phyloP scores from a whole-genome alignment of 2,888 invertebrate species.

The Laspeyria flexula region DNA sequence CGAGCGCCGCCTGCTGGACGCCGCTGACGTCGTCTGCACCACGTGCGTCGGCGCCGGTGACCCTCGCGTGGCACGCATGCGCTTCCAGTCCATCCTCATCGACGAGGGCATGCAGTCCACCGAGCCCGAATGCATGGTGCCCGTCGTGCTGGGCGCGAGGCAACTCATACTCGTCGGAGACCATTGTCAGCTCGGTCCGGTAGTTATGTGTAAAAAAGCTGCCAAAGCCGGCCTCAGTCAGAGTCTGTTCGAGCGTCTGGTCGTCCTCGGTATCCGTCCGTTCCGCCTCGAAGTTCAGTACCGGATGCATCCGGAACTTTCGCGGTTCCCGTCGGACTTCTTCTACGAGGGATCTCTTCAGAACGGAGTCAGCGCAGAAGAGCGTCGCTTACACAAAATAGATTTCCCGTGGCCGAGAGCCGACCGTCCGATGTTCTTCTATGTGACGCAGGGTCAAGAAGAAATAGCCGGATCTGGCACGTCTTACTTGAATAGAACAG shows the following conservation, averaged over 20 bases:
- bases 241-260: slow-evolving; percentile 98
- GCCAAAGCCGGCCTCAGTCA: slow-evolving; percentile 98
- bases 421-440: slow-evolving; percentile 99
- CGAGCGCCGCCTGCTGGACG: slow-evolving; percentile 95
- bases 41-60: slow-evolving; percentile 99
- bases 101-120: slow-evolving; percentile 99
- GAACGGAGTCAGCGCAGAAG: slow-evolving; percentile 99
- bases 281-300: slow-evolving; percentile 99
- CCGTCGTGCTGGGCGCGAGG: slow-evolving; percentile 98
- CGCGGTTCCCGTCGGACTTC: slow-evolving; percentile 99
- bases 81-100: slow-evolving; percentile 98
- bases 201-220: slow-evolving; percentile 99
- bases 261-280: slow-evolving; percentile 98
- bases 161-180: slow-evolving; percentile 99
- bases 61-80: slow-evolving; percentile 95
- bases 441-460: slow-evolving; percentile 99
- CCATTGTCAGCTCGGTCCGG: slow-evolving; percentile 99
- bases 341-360: slow-evolving; percentile 99
- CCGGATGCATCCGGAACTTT: slow-evolving; percentile 99
- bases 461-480: slow-evolving; percentile 99
- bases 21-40: slow-evolving; percentile 99
- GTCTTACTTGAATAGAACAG: slow-evolving; percentile 98
- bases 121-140: slow-evolving; percentile 99
- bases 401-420: slow-evolving; percentile 99
- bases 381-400: slow-evolving; percentile 94